Conservation (phyloP, 2,797 vertebrate genomes). For the Argentina silus region DNA sequence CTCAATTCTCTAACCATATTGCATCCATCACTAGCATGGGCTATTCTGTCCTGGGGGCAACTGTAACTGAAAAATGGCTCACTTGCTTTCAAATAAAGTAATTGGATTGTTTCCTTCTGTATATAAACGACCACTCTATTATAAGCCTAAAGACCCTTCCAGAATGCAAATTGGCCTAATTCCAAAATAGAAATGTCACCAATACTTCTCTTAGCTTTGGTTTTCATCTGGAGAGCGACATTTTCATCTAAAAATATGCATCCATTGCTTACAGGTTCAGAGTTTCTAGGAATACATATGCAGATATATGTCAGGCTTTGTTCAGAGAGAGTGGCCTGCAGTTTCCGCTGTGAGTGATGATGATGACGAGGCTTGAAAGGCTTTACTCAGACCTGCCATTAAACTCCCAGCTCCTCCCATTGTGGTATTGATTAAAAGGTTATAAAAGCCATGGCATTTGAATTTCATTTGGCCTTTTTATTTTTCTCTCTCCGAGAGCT, state of each 20-base stretch:
- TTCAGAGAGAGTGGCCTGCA: background rate
- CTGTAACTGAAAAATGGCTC: background rate
- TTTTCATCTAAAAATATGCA: conserved; percentile 8
- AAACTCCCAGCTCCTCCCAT: background rate
- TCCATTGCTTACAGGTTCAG: background rate
- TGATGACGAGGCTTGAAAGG: conserved; percentile 1
- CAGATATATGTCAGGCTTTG: conserved; percentile 14
- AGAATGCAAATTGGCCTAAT: conserved; percentile 15
- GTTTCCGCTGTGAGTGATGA: background rate
- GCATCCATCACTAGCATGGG: background rate
- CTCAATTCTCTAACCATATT: background rate
- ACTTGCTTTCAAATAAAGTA: background rate
- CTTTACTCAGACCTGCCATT: background rate
- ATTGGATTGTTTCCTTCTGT: background rate
- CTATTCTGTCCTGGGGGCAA: background rate
- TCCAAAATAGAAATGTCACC: conserved; percentile 22
- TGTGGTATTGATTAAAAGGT: conserved; percentile 45
- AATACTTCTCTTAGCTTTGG: background rate
- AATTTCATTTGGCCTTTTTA: conserved; percentile 33
- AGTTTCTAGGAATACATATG: background rate
- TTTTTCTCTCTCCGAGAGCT: background rate
- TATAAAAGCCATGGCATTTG: conserved; percentile 48
- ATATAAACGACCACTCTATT: background rate
- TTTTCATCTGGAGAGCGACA: background rate
- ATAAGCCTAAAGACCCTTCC: background rate